These are phyloP conservation scores for Laspeyria flexula DNA, from an alignment of 2,888 invertebrate genomes.

Conservation along the genomic window DNA sequence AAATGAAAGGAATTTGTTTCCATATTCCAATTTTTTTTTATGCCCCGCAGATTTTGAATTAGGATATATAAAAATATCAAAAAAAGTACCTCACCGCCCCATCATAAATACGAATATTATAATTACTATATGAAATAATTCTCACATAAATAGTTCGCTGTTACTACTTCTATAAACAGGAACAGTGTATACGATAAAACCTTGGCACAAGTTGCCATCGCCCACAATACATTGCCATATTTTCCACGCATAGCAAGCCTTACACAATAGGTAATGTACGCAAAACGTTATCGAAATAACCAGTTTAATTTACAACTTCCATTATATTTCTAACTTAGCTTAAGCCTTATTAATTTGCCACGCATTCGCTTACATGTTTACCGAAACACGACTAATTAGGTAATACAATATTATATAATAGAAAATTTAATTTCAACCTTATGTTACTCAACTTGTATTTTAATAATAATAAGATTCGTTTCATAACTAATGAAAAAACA, in stretches of 20 bases:
- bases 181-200: not conserved
- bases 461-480: too few species aligned
- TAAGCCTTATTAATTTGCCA: slow-evolving; percentile 57
- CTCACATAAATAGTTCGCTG: too few species aligned
- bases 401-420: not conserved
- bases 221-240: slow-evolving; percentile 25
- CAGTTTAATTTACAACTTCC: slow-evolving; percentile 58
- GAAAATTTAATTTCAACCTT: not conserved
- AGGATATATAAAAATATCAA: too few species aligned
- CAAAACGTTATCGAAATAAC: slow-evolving; percentile 56
- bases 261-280: slow-evolving; percentile 41
- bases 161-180: too few species aligned
- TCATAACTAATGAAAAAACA: too few species aligned
- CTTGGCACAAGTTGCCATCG: slow-evolving; percentile 2
- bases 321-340: slow-evolving; percentile 51
- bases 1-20: too few species aligned
- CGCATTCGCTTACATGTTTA: slow-evolving; percentile 31
- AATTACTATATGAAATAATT: too few species aligned
- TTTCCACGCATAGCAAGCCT: slow-evolving; percentile 20
- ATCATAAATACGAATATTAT: too few species aligned
- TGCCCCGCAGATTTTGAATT: too few species aligned
- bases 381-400: slow-evolving; percentile 15
- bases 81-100: too few species aligned
- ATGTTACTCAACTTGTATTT: too few species aligned
- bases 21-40: too few species aligned